Conservation (phyloP, 2,797 vertebrate genomes). For the Spinibarbus caldwelli region DNA sequence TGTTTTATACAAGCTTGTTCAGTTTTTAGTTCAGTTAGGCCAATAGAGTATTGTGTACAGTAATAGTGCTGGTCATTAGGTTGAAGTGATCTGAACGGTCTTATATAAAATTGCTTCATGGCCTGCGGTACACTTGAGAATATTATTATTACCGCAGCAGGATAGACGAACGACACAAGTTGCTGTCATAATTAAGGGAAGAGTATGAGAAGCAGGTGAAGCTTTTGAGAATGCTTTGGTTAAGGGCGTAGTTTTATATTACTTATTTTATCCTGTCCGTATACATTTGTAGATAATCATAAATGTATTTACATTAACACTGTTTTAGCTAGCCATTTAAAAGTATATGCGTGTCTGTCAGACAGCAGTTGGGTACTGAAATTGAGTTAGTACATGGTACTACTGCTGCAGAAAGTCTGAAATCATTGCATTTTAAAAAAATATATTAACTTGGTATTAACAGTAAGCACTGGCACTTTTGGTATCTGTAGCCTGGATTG, state of each 20-base stretch:
- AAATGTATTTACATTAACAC: neutral
- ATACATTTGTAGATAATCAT: neutral
- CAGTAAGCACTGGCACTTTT: neutral
- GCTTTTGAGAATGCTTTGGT: neutral
- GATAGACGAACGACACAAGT: neutral
- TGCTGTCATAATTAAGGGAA: neutral
- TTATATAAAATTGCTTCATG: neutral
- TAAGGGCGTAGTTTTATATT: neutral
- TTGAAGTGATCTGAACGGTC: neutral
- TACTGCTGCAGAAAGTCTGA: neutral
- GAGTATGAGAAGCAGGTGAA: neutral
- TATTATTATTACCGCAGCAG: conserved; percentile 11
- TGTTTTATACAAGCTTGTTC: neutral
- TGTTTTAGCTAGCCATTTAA: neutral
- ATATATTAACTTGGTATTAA: neutral
- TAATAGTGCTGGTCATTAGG: neutral
- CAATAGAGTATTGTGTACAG: neutral
- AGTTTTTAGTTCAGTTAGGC: neutral
- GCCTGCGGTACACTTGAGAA: neutral
- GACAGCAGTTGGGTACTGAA: neutral
- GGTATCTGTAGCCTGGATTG: neutral
- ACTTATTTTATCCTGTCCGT: neutral
- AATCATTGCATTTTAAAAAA: neutral
- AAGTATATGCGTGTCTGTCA: neutral
- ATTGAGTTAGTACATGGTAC: no score